Conservation (phyloP, 2,888 invertebrate species). For the Pristionchus mayeri region DNA sequence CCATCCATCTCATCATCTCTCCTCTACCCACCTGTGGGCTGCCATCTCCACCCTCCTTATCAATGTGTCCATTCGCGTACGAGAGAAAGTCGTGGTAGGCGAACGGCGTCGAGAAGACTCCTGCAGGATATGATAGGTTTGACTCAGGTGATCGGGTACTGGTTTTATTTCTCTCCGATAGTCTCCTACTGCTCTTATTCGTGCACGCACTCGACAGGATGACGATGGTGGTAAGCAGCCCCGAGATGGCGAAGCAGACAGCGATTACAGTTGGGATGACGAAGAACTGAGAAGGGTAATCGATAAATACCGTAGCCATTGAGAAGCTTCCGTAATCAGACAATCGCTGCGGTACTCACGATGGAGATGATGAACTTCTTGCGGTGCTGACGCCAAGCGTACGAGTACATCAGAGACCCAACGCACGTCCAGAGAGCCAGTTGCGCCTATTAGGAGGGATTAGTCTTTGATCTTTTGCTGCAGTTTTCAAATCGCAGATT, state of each 20-base stretch:
- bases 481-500: too few relatives aligned
- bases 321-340: neutral
- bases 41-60: neutral
- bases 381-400: conserved; percentile 74
- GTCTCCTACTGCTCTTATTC: neutral
- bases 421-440: conserved; percentile 74
- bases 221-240: conserved; percentile 70
- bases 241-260: conserved; percentile 68
- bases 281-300: conserved; percentile 64
- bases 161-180: conserved; percentile 2
- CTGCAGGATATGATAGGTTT: conserved; percentile 37
- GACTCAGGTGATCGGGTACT: neutral
- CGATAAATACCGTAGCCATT: conserved; percentile 2
- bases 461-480: neutral
- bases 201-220: conserved; percentile 57
- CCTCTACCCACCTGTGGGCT: conserved; percentile 49
- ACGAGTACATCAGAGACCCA: conserved; percentile 71
- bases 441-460: conserved; percentile 66
- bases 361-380: conserved; percentile 74
- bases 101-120: conserved; percentile 63
- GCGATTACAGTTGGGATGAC: conserved; percentile 72
- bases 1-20: too few relatives aligned
- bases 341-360: conserved; percentile 53
- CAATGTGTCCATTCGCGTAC: conserved; percentile 41
- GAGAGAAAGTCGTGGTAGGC: conserved; percentile 55